Evolutionary conservation across 53 echinoderm and acorn worm species (phyloP).

Genomic region (Echinarachnius parma): DNA sequence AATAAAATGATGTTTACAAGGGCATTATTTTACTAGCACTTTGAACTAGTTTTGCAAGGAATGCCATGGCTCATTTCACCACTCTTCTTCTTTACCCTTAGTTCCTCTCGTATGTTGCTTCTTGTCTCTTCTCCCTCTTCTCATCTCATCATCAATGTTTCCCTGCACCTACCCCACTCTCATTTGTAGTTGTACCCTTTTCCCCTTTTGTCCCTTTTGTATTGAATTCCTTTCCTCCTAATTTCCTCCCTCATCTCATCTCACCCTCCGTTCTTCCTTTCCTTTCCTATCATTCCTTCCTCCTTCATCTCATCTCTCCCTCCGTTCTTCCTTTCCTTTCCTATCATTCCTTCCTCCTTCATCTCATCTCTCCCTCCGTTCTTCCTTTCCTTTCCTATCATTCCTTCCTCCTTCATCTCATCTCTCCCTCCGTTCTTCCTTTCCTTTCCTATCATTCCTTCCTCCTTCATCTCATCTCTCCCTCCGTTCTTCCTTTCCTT

Average conservation of each 20-base stretch:
- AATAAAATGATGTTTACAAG: no score
- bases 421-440: neutral
- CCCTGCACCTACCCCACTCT: neutral
- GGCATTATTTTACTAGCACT: no score
- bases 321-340: neutral
- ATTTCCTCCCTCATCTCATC: neutral
- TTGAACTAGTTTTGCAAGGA: no score
- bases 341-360: neutral
- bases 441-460: neutral
- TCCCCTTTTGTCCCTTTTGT: neutral
- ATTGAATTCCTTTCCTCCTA: neutral
- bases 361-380: neutral
- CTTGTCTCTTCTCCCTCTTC: neutral
- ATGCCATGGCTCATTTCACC: no score
- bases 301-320: neutral
- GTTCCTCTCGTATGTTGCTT: neutral
- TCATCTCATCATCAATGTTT: neutral
- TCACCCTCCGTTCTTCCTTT: neutral
- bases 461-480: neutral
- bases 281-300: neutral
- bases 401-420: neutral
- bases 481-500: neutral
- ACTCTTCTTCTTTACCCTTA: neutral
- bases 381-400: neutral
- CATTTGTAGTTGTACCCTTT: neutral